phyloP scores from a whole-genome alignment of 2,113 vertebrate genomes.

The Pipra filicauda region DNA sequence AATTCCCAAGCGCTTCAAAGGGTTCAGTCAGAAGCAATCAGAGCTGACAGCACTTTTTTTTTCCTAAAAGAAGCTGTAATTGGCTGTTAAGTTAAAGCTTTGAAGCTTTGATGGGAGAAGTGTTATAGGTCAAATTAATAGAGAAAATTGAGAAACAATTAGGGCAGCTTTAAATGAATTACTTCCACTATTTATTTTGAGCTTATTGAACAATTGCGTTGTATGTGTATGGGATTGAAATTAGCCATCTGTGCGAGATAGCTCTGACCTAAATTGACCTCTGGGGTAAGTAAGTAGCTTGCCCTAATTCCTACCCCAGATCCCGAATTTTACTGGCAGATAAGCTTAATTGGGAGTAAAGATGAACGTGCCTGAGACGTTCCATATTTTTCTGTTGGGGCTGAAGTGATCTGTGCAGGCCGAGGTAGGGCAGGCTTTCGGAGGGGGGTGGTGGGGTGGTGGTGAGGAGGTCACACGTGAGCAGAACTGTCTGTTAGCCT shows the following conservation, averaged over 20 bases:
- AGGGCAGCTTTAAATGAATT: conserved; percentile 55
- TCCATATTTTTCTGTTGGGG: background rate
- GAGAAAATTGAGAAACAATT: conserved; percentile 28
- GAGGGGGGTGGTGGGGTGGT: background rate
- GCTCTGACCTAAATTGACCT: conserved; percentile 27
- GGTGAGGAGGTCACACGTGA: background rate
- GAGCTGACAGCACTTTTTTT: background rate
- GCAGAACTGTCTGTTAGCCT: background rate
- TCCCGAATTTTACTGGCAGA: background rate
- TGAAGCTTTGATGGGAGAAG: background rate
- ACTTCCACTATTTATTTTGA: conserved; percentile 40
- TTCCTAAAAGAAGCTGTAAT: background rate
- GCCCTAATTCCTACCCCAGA: background rate
- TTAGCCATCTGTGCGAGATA: conserved; percentile 36
- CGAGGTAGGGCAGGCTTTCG: background rate
- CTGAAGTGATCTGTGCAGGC: background rate
- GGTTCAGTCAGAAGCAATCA: background rate
- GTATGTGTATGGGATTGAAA: background rate
- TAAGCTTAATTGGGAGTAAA: background rate
- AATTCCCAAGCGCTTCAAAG: background rate
- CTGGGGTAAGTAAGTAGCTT: background rate
- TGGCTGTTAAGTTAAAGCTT: conserved; percentile 10
- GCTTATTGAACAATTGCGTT: conserved; percentile 31
- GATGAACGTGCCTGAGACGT: background rate
- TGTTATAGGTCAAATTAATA: conserved; percentile 15